Evolutionary conservation across 2,113 vertebrate genomes (phyloP).

Genomic region (Eonycteris spelaea): DNA sequence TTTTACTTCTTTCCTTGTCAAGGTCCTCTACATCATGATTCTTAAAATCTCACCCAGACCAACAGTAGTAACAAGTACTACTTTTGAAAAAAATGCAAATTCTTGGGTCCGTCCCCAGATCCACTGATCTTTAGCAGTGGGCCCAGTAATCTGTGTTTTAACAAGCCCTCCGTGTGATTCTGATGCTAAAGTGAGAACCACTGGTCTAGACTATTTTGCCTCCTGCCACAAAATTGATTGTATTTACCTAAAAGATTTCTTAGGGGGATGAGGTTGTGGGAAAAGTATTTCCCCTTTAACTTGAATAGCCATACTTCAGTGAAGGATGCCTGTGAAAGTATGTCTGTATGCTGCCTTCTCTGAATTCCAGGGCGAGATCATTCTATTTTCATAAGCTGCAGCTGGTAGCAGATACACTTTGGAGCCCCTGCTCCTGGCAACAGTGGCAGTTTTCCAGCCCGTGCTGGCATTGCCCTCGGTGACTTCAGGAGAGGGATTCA

Average conservation of each 20-base stretch:
- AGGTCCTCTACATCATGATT: neutral
- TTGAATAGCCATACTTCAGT: neutral
- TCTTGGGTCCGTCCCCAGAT: neutral
- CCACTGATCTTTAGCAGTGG: neutral
- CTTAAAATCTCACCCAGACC: neutral
- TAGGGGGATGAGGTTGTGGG: neutral
- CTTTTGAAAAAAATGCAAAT: neutral
- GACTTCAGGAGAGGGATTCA: conserved; percentile 5
- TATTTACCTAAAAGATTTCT: conserved; percentile 1
- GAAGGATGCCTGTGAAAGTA: conserved; percentile 19
- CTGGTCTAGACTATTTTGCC: neutral
- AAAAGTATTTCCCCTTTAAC: conserved; percentile 26
- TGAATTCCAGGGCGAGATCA: conserved; percentile 52
- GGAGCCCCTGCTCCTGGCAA: conserved; percentile 49
- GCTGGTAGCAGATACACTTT: conserved; percentile 55
- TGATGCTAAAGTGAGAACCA: neutral
- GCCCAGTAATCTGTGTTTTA: neutral
- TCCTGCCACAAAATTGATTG: neutral
- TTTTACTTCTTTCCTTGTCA: neutral
- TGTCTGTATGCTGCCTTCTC: conserved; percentile 34
- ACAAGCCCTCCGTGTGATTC: neutral
- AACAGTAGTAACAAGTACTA: neutral
- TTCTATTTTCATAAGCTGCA: conserved; percentile 71
- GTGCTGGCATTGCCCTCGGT: neutral
- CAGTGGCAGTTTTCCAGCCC: conserved; percentile 39